phyloP scores from a whole-genome alignment of 2,888 invertebrate genomes.

The Brachylomia viminalis region DNA sequence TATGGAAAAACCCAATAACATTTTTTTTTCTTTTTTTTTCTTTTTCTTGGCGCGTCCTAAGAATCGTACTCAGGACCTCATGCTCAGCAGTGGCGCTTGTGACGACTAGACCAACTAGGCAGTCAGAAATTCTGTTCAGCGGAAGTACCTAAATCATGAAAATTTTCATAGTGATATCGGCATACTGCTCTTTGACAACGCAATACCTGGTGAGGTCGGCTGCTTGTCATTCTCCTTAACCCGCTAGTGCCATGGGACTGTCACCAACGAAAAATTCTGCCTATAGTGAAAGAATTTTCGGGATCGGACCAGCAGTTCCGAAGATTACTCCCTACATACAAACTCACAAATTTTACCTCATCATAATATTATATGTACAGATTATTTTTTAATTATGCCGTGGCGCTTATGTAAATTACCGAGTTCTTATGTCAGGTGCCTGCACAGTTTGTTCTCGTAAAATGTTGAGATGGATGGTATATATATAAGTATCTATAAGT shows the following conservation, averaged over 20 bases:
- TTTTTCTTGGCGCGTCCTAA: background rate
- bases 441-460: background rate
- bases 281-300: background rate
- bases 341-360: background rate
- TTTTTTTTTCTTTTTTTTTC: no score
- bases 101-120: background rate
- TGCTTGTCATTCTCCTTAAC: background rate
- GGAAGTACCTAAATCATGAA: background rate
- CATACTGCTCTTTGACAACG: background rate
- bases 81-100: background rate
- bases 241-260: background rate
- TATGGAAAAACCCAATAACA: no score
- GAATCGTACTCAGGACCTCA: background rate
- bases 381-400: slow-evolving; percentile 8
- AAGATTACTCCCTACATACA: background rate
- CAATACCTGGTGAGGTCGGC: background rate
- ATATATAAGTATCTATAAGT: background rate
- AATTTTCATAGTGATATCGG: background rate
- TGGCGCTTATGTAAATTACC: slow-evolving; percentile 1
- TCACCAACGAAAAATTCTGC: no score
- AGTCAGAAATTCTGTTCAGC: background rate
- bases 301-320: background rate
- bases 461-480: background rate
- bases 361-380: background rate
- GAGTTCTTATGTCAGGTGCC: background rate